A percentile compares a stretch with the other conserved stretches of the same genome.
Conservation (phyloP, 2,888 invertebrate genomes). For the Tachystola acroxantha region DNA sequence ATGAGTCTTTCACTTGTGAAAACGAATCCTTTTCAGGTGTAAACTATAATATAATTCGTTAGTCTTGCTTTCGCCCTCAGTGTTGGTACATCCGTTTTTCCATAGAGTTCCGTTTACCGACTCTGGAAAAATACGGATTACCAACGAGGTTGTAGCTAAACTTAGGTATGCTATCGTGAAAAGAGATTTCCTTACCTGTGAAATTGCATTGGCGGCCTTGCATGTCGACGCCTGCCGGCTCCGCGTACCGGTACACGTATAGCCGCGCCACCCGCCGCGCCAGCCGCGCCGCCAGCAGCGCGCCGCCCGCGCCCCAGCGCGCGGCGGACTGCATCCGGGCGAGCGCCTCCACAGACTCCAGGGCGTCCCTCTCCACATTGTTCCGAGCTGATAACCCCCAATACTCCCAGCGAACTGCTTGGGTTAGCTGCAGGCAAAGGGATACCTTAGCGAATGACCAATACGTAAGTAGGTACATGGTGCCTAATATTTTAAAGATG, state of each 20-base stretch:
- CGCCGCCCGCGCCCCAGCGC: slow-evolving; percentile 72
- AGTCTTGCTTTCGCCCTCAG: no score
- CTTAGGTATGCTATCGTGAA: no score
- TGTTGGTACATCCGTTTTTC: no score
- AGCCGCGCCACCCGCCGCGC: slow-evolving; percentile 63
- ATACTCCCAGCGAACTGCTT: slow-evolving; percentile 79
- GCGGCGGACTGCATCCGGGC: slow-evolving; percentile 78
- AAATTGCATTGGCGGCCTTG: slow-evolving; percentile 64
- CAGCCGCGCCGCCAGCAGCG: slow-evolving; percentile 76
- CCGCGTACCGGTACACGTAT: slow-evolving; percentile 77
- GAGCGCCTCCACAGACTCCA: slow-evolving; percentile 59
- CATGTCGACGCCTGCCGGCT: slow-evolving; percentile 63
- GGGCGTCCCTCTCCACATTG: slow-evolving; percentile 38
- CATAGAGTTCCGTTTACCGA: no score
- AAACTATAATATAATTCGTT: no score
- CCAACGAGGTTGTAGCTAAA: no score
- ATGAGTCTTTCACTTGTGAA: no score
- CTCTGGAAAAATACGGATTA: no score
- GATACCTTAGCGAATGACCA: no score
- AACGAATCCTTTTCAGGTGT: no score
- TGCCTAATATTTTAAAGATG: no score
- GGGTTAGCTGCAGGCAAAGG: slow-evolving; percentile 46
- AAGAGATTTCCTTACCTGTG: slow-evolving; percentile 73
- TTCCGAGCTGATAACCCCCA: slow-evolving; percentile 41
- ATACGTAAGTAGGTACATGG: not conserved